Percentiles rank a stretch among this genome's conserved stretches.
phyloP scores from a whole-genome alignment of 2,888 invertebrate species.

The Trachelus iudaicus region DNA sequence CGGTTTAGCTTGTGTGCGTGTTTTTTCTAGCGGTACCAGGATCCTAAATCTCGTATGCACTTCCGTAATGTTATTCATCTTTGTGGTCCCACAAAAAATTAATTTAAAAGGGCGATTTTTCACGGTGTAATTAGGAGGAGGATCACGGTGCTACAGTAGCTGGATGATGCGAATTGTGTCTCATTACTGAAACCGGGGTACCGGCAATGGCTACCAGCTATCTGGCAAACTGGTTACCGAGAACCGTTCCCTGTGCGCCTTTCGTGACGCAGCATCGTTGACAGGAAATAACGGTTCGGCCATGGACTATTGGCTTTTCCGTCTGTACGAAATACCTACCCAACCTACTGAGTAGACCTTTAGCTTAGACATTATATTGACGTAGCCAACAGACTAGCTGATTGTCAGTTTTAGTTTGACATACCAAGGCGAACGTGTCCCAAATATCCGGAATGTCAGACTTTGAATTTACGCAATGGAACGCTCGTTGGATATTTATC shows the following conservation, averaged over 20 bases:
- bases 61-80: neutral
- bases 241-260: neutral
- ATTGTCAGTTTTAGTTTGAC: constrained; percentile 1
- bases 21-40: neutral
- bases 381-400: neutral
- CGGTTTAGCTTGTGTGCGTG: neutral
- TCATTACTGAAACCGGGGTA: neutral
- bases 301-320: constrained; percentile 3
- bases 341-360: neutral
- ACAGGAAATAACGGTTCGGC: constrained; percentile 9
- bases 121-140: neutral
- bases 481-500: neutral
- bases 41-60: neutral
- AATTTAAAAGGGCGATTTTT: neutral
- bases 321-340: neutral
- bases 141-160: neutral
- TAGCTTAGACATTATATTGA: neutral
- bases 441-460: constrained; percentile 9
- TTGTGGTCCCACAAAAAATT: neutral
- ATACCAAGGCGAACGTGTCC: constrained; percentile 3
- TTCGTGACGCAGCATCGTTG: neutral
- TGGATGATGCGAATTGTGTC: neutral
- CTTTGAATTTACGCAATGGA: constrained; percentile 5
- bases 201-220: neutral
- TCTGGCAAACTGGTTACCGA: neutral